phyloP scores from a whole-genome alignment of 2,888 invertebrate species.

The Noctua comes region DNA sequence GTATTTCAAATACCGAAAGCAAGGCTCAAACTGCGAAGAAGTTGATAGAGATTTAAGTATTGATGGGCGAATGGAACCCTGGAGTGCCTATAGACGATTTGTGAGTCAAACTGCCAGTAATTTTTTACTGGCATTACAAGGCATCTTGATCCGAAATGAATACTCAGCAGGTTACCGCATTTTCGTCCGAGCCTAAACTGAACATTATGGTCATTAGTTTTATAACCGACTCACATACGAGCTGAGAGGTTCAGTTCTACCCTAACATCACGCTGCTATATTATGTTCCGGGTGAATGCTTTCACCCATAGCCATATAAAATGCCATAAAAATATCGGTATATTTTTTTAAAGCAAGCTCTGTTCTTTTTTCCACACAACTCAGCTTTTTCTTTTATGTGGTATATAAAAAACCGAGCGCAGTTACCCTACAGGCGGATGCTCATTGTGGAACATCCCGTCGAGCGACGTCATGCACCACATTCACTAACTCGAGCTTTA shows the following conservation, averaged over 20 bases:
- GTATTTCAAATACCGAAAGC: neutral
- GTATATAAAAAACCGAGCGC: slow-evolving; percentile 11
- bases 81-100: slow-evolving; percentile 13
- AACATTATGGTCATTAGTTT: slow-evolving; percentile 1
- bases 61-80: neutral
- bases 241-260: neutral
- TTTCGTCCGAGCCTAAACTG: neutral
- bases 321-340: neutral
- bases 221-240: neutral
- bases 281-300: neutral
- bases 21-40: neutral
- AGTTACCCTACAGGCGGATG: slow-evolving; percentile 24
- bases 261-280: neutral
- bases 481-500: too few species aligned
- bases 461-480: neutral
- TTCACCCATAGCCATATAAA: slow-evolving; percentile 1
- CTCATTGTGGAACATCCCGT: slow-evolving; percentile 27
- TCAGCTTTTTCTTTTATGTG: slow-evolving; percentile 4
- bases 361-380: neutral
- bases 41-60: slow-evolving; percentile 9
- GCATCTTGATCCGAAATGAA: neutral
- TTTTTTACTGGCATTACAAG: too few species aligned
- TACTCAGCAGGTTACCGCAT: neutral
- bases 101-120: neutral
- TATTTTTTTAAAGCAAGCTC: slow-evolving; percentile 1